These are phyloP conservation scores for Picus viridis DNA, from an alignment of 2,797 vertebrate genomes.

Conservation along the genomic window DNA sequence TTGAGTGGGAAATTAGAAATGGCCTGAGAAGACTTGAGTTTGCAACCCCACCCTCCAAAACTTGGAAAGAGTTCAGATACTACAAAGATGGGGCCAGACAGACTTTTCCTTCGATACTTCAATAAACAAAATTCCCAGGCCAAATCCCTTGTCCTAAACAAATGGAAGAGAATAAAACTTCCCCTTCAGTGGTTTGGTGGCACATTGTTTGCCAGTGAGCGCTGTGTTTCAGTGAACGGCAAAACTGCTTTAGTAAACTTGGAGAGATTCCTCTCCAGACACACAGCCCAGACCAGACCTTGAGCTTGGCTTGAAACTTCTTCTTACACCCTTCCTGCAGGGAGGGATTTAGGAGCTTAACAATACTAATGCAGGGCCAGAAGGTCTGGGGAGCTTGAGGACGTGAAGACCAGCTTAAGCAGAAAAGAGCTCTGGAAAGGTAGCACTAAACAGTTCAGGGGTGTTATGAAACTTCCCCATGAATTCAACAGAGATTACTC, in stretches of 20 bases:
- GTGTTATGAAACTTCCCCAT: not conserved
- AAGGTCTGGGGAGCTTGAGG: not conserved
- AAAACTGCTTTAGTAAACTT: conserved; percentile 18
- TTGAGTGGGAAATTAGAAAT: conserved; percentile 13
- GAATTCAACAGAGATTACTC: not conserved
- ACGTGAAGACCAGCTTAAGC: not conserved
- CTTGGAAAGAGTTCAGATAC: conserved; percentile 38
- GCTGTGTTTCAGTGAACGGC: conserved; percentile 11
- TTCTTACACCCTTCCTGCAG: not conserved
- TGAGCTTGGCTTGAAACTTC: not conserved
- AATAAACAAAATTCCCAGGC: conserved; percentile 42
- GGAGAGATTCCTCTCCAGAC: conserved; percentile 19
- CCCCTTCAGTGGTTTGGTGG: conserved; percentile 32
- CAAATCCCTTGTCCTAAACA: conserved; percentile 38
- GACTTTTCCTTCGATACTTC: not conserved
- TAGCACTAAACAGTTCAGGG: not conserved
- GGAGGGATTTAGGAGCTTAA: not conserved
- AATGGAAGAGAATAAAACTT: conserved; percentile 42
- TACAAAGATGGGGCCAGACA: conserved; percentile 26
- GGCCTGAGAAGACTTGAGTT: not conserved
- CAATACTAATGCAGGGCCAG: not conserved
- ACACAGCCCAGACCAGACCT: not conserved
- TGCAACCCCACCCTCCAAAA: conserved; percentile 32
- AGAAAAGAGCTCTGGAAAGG: not conserved
- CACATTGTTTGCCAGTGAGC: conserved; percentile 49